Conservation (phyloP, 2,888 invertebrate genomes). For the Scaptodrosophila latifasciaeformis region DNA sequence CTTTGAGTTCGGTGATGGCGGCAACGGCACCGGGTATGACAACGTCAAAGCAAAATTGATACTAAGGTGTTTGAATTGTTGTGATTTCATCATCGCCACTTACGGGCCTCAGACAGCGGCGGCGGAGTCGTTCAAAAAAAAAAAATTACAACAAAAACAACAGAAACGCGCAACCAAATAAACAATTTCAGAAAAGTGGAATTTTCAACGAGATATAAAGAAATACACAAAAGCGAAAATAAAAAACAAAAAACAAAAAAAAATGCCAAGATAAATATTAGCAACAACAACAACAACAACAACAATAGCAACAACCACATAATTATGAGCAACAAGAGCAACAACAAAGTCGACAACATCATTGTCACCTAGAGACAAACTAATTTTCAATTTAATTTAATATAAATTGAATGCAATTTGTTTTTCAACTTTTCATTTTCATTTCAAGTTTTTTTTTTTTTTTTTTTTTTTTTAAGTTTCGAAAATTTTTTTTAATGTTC, state of each 20-base stretch:
- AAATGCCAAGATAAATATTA: conserved; percentile 42
- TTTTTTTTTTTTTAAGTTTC: too few species aligned
- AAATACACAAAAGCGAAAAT: too few species aligned
- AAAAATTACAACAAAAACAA: conserved; percentile 14
- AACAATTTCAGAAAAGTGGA: conserved; percentile 57
- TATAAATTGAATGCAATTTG: too few species aligned
- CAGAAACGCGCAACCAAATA: conserved; percentile 26
- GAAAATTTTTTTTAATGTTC: too few species aligned
- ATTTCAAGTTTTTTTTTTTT: too few species aligned
- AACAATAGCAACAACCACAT: conserved; percentile 1
- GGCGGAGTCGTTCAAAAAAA: neutral
- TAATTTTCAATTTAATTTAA: conserved; percentile 61
- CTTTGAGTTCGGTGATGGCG: neutral
- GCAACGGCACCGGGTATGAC: conserved; percentile 31
- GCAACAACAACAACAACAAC: conserved; percentile 49
- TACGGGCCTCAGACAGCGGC: conserved; percentile 36
- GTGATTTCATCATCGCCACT: conserved; percentile 67
- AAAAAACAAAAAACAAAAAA: neutral
- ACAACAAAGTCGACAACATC: conserved; percentile 50
- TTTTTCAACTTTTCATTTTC: too few species aligned
- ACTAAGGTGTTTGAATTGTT: conserved; percentile 68
- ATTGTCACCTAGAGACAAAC: conserved; percentile 66
- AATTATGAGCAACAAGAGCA: conserved; percentile 37
- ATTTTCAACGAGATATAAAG: too few species aligned
- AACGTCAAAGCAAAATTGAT: conserved; percentile 56